Base-by-base conservation (phyloP, 2,888 invertebrate species). In the Biston stratarius region DNA sequence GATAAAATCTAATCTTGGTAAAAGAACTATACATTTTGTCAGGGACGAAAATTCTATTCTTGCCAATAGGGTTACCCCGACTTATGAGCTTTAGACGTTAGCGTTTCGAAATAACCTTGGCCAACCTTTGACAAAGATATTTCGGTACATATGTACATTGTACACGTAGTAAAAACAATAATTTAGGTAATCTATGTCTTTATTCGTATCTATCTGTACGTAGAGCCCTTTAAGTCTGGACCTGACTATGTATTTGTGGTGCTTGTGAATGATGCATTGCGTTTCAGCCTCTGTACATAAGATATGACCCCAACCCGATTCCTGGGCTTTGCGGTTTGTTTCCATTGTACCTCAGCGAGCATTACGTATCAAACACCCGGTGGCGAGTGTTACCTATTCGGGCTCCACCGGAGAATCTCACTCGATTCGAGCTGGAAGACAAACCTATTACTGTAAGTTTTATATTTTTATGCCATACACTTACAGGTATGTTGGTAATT, bases 401-500 rank as follows among this genome's bases (percentile, higher is more conserved):
- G 69, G 75, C 72, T 0, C 81, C 88, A 1, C 62, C 61, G 1
- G 62, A 67, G 0, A 69, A 88, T 47, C 83, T 89, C 33, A 92
- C 94, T 10, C 84, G 94, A 61, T 93, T 93, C 68, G 94, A 94
- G 72, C 87, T 85, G 69, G 92, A 93, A 76, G 94, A 88, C 38
- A 76, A 77, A 5, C 78, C 77, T 44, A 76, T 92, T 49, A 74
- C 56, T 51, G 93, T 93, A 73, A 84, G 81, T 65, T 10, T 40
- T 9, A 48, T 60, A 47, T 36, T 48, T 51, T 14, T 63, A 11
- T 10, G 11, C 11, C 42, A 10, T 10, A 42, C 11, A 11, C 11
- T 10, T 42, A 8, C 11, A 42, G 11, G 0, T 42, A 42, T 11
- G 42, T 42, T 7, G 8, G 10, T 5, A 40, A 9, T 1, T 40